Base-by-base conservation (phyloP, 2,888 invertebrate genomes). In the Perithous albicinctus region DNA sequence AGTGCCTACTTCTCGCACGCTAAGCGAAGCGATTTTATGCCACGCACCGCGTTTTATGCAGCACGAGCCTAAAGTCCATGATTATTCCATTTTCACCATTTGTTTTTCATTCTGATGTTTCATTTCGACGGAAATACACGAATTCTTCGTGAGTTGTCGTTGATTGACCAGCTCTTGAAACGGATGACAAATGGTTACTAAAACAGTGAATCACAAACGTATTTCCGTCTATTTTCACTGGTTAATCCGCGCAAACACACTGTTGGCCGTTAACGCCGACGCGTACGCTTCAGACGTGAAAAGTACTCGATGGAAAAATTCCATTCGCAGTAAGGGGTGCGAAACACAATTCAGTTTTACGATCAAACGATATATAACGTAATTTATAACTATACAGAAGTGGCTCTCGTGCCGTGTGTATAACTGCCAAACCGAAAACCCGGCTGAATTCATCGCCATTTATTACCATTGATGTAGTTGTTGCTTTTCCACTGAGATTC, bases 331-430 rank as follows among this genome's bases (percentile, higher is more conserved):
- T 38, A 48, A 43, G 46, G 54, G 26, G 64, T 63, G 59, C 59
- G 46, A 84, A 73, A 77, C 86, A 86, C 87, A 85, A 88, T 88
- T 89, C 87, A 86, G 81, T 87, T 88, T 88, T 89, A 89, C 85
- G 86, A 87, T 82, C 84, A 75, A 66, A 61, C 51, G 48, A 78
- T 75, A 79, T 81, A 83, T 81, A 61, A 78, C 64, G 85, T 88
- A 85, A 87, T 86, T 87, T 86, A 87, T 80, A n/a, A 63, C 43
- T 56, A 72, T 64, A 76, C 73, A 76, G 61, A 64, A 76, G 70
- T 43, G 59, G 48, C 29, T 29, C 29, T 29, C 29, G 61, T 80
- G 51, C 46, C 79, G 77, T 56, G 82, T 75, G 80, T 69, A 74
- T 69, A 84, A 84, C 80, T 82, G 67, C 77, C 63, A 76, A 63